A percentile compares a stretch with the other conserved stretches of the same genome.
Conservation (phyloP, 2,888 invertebrate species). For the Halocaridina rubra region DNA sequence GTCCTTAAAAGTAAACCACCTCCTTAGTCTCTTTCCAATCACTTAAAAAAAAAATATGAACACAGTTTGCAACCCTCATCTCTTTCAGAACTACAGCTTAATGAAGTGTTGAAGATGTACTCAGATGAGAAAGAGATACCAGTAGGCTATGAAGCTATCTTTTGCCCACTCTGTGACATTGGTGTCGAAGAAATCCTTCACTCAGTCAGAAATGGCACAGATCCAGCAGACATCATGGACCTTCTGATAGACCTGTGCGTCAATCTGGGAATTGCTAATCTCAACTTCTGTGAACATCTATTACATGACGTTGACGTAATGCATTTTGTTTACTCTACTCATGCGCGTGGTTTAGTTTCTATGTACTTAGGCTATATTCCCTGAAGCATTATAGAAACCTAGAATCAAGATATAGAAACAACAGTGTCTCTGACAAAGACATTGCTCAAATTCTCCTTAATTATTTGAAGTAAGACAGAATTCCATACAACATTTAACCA, state of each 20-base stretch:
- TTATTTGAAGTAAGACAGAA: too few species aligned
- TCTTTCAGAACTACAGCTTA: constrained; percentile 2
- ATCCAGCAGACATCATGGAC: constrained; percentile 84
- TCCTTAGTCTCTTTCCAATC: not conserved
- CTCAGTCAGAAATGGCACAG: constrained; percentile 80
- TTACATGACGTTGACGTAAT: constrained; percentile 67
- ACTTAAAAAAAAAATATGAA: not conserved
- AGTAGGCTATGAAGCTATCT: not conserved
- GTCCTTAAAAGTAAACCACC: too few species aligned
- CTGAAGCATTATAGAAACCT: not conserved
- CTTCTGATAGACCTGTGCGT: constrained; percentile 88
- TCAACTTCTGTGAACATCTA: constrained; percentile 89
- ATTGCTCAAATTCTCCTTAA: too few species aligned
- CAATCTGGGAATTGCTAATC: constrained; percentile 85
- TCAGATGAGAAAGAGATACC: not conserved
- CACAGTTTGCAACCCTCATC: too few species aligned
- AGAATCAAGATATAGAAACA: not conserved
- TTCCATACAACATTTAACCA: too few species aligned
- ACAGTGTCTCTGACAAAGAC: not conserved
- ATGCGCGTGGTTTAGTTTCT: constrained; percentile 5
- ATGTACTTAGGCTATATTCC: not conserved
- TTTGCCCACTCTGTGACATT: constrained; percentile 30
- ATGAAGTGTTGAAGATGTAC: not conserved
- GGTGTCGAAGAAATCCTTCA: constrained; percentile 25
- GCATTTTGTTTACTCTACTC: not conserved